Conservation (phyloP, 2,888 invertebrate species). For the Tinea pellionella region DNA sequence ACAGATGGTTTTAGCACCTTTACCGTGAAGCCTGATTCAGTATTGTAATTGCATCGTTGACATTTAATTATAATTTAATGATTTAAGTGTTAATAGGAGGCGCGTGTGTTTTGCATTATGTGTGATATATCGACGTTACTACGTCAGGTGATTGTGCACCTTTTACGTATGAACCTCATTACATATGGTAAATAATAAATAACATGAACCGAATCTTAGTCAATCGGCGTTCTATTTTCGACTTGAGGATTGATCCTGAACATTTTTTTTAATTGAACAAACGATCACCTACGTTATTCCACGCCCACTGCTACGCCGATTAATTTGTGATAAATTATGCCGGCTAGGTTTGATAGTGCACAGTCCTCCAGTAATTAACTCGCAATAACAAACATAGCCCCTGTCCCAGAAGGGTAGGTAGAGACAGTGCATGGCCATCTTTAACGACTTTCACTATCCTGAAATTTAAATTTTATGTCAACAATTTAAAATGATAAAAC, state of each 20-base stretch:
- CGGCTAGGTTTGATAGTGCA: no score
- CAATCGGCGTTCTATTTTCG: no score
- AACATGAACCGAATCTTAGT: no score
- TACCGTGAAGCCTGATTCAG: background rate
- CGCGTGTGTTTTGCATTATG: background rate
- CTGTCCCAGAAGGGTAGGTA: no score
- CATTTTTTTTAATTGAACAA: background rate
- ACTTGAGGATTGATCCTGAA: background rate
- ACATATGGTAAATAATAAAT: no score
- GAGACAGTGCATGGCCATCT: no score
- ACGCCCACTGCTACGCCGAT: no score
- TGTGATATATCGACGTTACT: background rate
- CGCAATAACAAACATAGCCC: no score
- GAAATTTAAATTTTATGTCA: background rate
- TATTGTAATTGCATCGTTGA: background rate
- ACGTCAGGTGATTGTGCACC: background rate
- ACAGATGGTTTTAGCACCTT: constrained; percentile 4
- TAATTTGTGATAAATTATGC: no score
- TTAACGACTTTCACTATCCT: no score
- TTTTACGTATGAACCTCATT: background rate
- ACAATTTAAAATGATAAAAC: background rate
- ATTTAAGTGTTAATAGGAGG: background rate
- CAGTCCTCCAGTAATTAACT: no score
- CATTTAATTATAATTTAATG: constrained; percentile 5
- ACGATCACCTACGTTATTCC: no score